Evolutionary conservation across 2,888 invertebrate species (phyloP), one percentile per base, ranked within the genome.

Genomic region (Drosophila bunnanda): DNA sequence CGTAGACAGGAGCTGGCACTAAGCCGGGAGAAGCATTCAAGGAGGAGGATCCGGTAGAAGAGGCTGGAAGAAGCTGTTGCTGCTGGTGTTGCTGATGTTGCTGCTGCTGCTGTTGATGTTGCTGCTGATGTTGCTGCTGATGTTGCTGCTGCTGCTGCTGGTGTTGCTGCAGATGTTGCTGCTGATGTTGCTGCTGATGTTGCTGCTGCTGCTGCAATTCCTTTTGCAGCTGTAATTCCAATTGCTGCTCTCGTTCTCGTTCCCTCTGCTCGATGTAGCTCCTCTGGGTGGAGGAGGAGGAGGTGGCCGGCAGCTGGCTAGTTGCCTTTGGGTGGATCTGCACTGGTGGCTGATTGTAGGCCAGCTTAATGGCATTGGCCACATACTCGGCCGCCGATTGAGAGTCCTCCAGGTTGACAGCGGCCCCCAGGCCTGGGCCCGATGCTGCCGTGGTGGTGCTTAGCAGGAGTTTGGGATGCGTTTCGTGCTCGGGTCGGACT

Each of bases 341-440:
- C 10, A 64, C 38, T 28, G 53, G 43, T 48, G 50, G 67, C 43
- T 73, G 77, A 4, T 80, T 71, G 50, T 91, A 92, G 8, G 89
- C 89, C 80, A 91, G 66, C 72, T 91, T 87, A 78, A 92, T 89
- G 52, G 92, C 92, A 65, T 92, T 92, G 17, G 88, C 89, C 62
- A 92, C 92, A 72, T 92, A 92, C 64, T 92, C 92, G 28, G 91
- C 91, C 3, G 92, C 92, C 12, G 92, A 90, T 69, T 90, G 87
- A 2, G 90, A 80, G 30, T 92, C 91, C 54, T 91, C 91, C 36
- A 91, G 55, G 1, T 80, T 43, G 25, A 59, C 64, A 65, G 76
- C 69, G 57, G 20, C 59, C 13, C 50, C 65, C 7, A 69, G 28
- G 2, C 32, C 58, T 6, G 59, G 13, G 2, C 48, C 65, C n/a